phyloP scores from a whole-genome alignment of 2,797 vertebrate species.

The Gastrophryne carolinensis region DNA sequence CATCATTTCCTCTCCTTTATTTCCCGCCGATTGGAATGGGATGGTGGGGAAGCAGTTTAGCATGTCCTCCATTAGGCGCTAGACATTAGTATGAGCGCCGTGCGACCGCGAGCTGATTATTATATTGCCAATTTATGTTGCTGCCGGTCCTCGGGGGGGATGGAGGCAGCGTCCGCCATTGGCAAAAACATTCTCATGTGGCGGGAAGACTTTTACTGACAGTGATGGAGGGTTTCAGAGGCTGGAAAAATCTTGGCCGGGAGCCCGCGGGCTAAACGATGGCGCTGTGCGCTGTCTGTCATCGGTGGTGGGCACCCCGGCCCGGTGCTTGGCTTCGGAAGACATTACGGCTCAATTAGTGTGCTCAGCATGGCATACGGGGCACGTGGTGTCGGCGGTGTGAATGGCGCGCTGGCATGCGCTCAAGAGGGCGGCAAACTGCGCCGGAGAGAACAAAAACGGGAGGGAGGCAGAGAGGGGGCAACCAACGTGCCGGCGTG shows the following conservation, averaged over 20 bases:
- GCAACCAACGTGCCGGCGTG: neutral
- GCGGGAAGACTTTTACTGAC: neutral
- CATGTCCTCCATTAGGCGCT: neutral
- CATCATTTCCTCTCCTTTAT: neutral
- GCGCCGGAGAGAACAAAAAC: neutral
- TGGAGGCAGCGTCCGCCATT: neutral
- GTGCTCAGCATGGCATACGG: constrained; percentile 6
- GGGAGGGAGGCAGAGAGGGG: neutral
- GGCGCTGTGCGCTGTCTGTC: constrained; percentile 29
- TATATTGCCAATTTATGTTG: constrained; percentile 28
- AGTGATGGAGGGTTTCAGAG: constrained; percentile 30
- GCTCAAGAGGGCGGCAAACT: neutral
- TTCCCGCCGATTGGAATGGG: neutral
- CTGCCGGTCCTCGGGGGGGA: constrained; percentile 6
- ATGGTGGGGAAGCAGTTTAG: neutral
- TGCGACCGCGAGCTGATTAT: neutral
- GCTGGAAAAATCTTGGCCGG: neutral
- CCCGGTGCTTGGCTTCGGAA: constrained; percentile 12
- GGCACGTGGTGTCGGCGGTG: constrained; percentile 20
- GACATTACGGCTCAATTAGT: constrained; percentile 45
- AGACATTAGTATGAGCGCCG: constrained; percentile 12
- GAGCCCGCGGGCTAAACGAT: constrained; percentile 34
- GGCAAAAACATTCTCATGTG: neutral
- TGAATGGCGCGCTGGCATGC: neutral
- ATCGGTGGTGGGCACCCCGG: constrained; percentile 4